phyloP scores from a whole-genome alignment of 2,797 vertebrate species.

The Podargus strigoides region DNA sequence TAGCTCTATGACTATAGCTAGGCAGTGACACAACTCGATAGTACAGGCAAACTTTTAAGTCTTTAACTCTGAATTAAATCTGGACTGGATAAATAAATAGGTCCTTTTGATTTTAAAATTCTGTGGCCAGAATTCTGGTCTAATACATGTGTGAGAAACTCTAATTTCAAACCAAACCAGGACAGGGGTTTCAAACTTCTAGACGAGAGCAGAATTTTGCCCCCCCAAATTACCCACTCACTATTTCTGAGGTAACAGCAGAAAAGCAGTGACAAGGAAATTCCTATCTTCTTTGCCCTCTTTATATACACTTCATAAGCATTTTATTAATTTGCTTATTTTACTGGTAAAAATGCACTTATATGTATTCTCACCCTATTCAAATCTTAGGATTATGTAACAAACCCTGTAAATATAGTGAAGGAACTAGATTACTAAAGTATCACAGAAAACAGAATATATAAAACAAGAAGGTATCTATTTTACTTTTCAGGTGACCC shows the following conservation, averaged over 20 bases:
- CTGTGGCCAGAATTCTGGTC: background rate
- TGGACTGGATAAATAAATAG: background rate
- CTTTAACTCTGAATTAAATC: background rate
- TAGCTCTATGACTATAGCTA: background rate
- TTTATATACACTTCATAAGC: background rate
- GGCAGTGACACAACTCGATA: background rate
- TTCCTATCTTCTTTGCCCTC: background rate
- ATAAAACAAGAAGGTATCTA: background rate
- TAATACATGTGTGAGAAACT: background rate
- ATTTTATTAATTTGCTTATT: constrained; percentile 11
- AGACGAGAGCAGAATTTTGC: background rate
- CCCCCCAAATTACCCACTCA: background rate
- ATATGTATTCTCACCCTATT: background rate
- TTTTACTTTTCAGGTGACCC: background rate
- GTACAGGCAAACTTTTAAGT: background rate
- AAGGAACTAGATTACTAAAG: background rate
- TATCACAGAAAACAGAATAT: background rate
- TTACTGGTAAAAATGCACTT: background rate
- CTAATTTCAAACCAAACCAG: background rate
- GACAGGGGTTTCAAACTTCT: background rate
- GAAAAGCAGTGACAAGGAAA: background rate
- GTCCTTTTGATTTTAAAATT: background rate
- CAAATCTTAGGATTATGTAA: background rate
- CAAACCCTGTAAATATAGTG: background rate
- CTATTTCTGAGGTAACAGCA: background rate